These are phyloP conservation scores for Chauna torquata DNA, from an alignment of 2,113 vertebrate genomes.

Conservation along the genomic window DNA sequence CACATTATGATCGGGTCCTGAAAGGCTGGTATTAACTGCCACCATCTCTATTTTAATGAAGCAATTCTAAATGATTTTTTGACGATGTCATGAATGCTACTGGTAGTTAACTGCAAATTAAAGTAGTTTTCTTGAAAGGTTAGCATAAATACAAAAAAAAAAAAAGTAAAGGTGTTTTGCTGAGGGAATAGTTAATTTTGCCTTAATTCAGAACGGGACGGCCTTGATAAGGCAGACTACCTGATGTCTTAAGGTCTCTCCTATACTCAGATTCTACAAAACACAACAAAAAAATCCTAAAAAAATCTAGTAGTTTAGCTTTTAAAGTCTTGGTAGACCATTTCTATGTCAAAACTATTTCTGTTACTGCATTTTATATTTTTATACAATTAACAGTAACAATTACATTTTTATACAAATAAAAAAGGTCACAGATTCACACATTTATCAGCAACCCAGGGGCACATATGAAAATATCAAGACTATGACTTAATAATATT, in stretches of 20 bases:
- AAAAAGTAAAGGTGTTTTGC: background rate
- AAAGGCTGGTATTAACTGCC: background rate
- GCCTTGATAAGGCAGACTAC: background rate
- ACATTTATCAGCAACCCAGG: background rate
- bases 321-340: background rate
- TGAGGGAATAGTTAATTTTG: background rate
- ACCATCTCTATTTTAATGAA: background rate
- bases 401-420: background rate
- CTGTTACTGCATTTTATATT: background rate
- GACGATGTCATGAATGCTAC: background rate
- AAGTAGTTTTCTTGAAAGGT: background rate
- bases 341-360: background rate
- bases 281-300: no score
- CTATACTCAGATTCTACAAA: background rate
- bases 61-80: background rate
- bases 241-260: background rate
- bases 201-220: background rate
- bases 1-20: background rate
- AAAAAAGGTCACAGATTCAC: background rate
- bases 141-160: background rate
- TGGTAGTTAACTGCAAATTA: background rate
- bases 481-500: background rate
- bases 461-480: background rate
- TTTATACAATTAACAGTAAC: background rate
- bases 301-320: background rate